Evolutionary conservation across 2,888 invertebrate genomes (phyloP), one percentile per base, ranked within the genome.

Genomic region (Brachypalpus laphriformis): DNA sequence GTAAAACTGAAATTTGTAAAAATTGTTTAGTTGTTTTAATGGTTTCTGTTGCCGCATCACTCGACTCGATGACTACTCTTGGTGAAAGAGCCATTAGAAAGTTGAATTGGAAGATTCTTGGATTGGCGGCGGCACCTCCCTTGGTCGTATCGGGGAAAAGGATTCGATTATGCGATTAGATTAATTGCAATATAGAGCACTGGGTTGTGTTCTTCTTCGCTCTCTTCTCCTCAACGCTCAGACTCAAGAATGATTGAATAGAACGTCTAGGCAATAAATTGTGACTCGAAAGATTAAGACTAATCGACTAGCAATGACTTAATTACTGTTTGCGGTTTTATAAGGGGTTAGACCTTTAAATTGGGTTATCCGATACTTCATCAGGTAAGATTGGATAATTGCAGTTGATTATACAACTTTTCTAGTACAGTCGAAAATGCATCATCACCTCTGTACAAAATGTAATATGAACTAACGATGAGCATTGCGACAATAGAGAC

Each of bases 1-100:
- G n/a, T 47, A 11, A 22, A 49, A 28, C 37, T 66, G 9, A 57
- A 34, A 47, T 57, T 47, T 57, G 31, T 31, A 9, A 45, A 57
- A 66, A 66, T 28, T 40, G 68, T 31, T 54, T 54, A 42, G 54
- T 56, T 56, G 56, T 56, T 28, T 56, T 34, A 56, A 68, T 54
- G 18, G 18, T 6, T 28, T 56, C 25, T 51, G 7, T n/a, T 2
- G 4, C 5, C 5, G 1, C 1, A 7, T 4, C 14, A 14, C 37
- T n/a, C 37, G 2, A 1, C 37, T 40, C 31, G 31, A n/a, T n/a
- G n/a, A n/a, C n/a, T 31, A 34, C 34, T n/a, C 22, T 7, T 51
- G 40, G 42, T 25, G 28, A 70, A 56, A 56, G 56, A 14, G 45
- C 14, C n/a, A 56, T 56, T 68, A 56, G 56, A 70, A 56, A 56